Evolutionary conservation across 1,140 invertebrate genomes (phyloP).

Genomic region (Drosophila tsacasi): DNA sequence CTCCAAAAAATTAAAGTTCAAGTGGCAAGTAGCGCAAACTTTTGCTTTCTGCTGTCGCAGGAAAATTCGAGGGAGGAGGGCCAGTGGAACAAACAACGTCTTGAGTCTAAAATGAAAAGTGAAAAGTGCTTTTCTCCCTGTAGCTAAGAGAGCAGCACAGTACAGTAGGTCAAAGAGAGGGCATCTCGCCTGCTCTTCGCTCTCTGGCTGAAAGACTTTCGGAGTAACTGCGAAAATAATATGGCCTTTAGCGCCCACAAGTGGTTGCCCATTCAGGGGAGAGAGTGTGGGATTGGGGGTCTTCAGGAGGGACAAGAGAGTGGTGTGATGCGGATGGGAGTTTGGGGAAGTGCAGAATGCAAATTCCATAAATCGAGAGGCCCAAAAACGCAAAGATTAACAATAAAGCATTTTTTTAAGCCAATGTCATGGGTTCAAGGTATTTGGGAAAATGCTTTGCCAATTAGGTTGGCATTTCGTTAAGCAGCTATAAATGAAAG

Average conservation of each 20-base stretch:
- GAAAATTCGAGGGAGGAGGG: background rate
- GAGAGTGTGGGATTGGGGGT: background rate
- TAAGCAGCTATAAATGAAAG: conserved; percentile 1
- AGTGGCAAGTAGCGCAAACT: conserved; percentile 24
- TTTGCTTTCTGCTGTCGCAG: conserved; percentile 12
- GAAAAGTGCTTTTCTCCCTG: conserved; percentile 13
- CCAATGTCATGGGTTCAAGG: background rate
- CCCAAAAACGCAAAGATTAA: background rate
- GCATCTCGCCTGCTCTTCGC: background rate
- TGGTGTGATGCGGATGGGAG: background rate
- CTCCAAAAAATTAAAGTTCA: conserved; percentile 28
- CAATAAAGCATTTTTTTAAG: background rate
- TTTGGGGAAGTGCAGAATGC: conserved; percentile 5
- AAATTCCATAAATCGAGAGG: background rate
- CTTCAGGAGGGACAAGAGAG: conserved; percentile 6
- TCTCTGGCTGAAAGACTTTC: conserved; percentile 21
- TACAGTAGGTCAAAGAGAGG: conserved; percentile 32
- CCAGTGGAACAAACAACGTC: conserved; percentile 28
- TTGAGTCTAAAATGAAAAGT: conserved; percentile 35
- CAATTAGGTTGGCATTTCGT: conserved; percentile 6
- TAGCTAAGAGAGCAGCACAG: conserved; percentile 22
- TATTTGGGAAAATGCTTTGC: background rate
- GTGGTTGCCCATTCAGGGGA: conserved; percentile 57
- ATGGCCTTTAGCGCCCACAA: conserved; percentile 58
- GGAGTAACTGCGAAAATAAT: conserved; percentile 59